Base-by-base conservation (phyloP, 2,113 vertebrate species). In the Sprattus sprattus region DNA sequence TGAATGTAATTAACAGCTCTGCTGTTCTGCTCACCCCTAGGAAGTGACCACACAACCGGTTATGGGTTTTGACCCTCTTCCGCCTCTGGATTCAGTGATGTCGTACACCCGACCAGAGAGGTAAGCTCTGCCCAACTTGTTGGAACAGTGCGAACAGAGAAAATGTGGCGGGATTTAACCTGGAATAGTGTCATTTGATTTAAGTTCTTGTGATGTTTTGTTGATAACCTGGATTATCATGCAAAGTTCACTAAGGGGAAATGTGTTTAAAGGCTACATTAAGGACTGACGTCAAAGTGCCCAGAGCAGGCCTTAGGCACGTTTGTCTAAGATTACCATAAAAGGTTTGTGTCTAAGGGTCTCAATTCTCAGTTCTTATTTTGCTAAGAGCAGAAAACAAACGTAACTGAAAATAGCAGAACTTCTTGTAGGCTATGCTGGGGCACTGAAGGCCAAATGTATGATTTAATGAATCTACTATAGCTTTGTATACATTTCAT, bases 21-120 rank as follows among this genome's bases (percentile, higher is more conserved):
- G 71, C 28, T 39, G 10, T 39, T 78, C 11, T 32, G 11, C 71
- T 32, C 18, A 32, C 57, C 52, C 20, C n/a, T 92, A 99, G 98
- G 98, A 99, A 47, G 97, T 99, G 93, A 98, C 97, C 50, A 96
- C 97, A 4, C 97, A 99, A 90, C 96, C 98, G 5, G 93, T 99
- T 90, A 96, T 99, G 96, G 95, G 97, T 0, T 99, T 98, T 2
- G 98, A 99, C 88, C 98, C 98, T 0, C 93, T 99, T 1, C 98
- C 98, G 71, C 98, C 98, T 0, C 82, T 96, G 90, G 97, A 99
- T 82, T 96, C 97, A 22, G 93, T 99, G 20, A 46, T 92, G 60
- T 97, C 98, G 1, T 99, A 99, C 89, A 95, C 93, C 57, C 95
- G 96, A 85, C 98, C 98, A 0, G 97, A 97, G 91, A 98, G 98